Evolutionary conservation across 2,113 vertebrate genomes (phyloP).

Genomic region (Marmota monax): DNA sequence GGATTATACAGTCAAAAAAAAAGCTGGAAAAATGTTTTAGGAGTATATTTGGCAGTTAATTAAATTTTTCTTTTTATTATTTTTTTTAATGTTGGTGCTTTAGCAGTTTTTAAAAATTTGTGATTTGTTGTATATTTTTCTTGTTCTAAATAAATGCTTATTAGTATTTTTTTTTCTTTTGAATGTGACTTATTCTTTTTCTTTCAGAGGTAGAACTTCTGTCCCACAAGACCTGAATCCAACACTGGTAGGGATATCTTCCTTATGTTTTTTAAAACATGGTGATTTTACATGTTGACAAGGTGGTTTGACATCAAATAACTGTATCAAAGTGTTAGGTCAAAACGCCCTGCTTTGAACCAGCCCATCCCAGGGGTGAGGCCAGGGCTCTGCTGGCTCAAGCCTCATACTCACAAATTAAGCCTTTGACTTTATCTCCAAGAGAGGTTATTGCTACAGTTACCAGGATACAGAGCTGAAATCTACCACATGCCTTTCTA

Average conservation of each 20-base stretch:
- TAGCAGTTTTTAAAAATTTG: neutral
- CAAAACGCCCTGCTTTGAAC: neutral
- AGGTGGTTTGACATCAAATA: constrained; percentile 20
- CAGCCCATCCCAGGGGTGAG: neutral
- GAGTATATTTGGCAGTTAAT: neutral
- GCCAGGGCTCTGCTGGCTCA: neutral
- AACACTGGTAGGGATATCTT: neutral
- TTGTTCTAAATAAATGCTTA: neutral
- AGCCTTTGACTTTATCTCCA: constrained; percentile 3
- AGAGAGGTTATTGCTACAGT: neutral
- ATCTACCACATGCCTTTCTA: neutral
- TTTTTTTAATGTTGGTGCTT: neutral
- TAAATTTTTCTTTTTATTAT: neutral
- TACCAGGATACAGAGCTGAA: neutral
- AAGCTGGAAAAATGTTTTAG: neutral
- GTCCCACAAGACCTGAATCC: neutral
- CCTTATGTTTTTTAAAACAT: constrained; percentile 32
- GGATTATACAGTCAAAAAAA: neutral
- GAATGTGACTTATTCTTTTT: neutral
- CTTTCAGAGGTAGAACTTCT: neutral
- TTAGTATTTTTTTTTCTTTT: neutral
- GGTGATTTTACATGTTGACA: neutral
- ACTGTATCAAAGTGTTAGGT: neutral
- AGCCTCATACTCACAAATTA: neutral
- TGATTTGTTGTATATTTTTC: neutral